These are phyloP conservation scores for Pherbina coryleti DNA, from an alignment of 2,888 invertebrate species.

Conservation along the genomic window DNA sequence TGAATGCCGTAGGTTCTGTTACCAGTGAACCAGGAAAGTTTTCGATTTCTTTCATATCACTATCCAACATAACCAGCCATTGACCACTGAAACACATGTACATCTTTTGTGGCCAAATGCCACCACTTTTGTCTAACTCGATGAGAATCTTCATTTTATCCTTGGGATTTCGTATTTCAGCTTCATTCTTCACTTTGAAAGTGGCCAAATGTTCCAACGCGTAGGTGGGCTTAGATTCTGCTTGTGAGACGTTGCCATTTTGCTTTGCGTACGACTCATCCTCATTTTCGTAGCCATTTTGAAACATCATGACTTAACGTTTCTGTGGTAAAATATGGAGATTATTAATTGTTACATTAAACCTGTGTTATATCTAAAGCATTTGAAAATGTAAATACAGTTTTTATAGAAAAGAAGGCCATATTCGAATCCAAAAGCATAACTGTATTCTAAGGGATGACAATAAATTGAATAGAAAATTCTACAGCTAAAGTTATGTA, in stretches of 20 bases:
- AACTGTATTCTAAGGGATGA: too few relatives aligned
- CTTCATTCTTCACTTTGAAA: conserved; percentile 92
- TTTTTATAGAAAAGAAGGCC: background rate
- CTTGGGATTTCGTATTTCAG: conserved; percentile 87
- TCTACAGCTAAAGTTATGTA: too few relatives aligned
- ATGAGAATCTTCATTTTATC: conserved; percentile 92
- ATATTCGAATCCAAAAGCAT: too few relatives aligned
- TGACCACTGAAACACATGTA: conserved; percentile 87
- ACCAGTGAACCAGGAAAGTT: conserved; percentile 93
- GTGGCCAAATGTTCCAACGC: conserved; percentile 98
- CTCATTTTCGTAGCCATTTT: conserved; percentile 58
- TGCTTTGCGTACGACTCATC: conserved; percentile 11
- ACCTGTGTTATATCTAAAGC: too few relatives aligned
- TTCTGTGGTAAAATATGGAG: background rate
- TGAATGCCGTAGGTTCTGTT: conserved; percentile 95
- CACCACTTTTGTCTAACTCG: conserved; percentile 91
- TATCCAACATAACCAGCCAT: conserved; percentile 93
- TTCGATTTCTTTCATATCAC: conserved; percentile 96
- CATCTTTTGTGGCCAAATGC: conserved; percentile 99
- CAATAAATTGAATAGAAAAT: too few relatives aligned
- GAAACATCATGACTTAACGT: conserved; percentile 51
- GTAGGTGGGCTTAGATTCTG: conserved; percentile 77
- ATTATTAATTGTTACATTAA: background rate
- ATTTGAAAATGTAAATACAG: too few relatives aligned
- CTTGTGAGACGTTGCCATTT: conserved; percentile 29